Evolutionary conservation across 1,140 invertebrate species (phyloP), one percentile per base, ranked within the genome.

Genomic region (Sinonovacula constricta): DNA sequence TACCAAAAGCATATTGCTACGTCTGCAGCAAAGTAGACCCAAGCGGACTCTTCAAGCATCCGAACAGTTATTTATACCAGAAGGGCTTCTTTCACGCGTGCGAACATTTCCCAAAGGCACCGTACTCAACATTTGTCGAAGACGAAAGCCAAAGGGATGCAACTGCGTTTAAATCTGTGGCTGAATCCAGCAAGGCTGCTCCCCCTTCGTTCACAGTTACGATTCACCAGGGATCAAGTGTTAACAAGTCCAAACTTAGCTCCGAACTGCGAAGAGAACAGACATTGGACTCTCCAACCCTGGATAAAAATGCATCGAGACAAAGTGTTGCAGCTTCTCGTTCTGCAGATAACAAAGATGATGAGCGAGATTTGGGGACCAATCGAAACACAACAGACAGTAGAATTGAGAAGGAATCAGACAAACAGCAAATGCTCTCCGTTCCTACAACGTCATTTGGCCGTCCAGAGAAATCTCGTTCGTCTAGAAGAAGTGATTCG

Each of bases 51-150:
- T 66, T 72, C 24, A 30, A 57, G 2, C 60, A 68, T 26, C 65
- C 56, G 18, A 78, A 78, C 65, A 57, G 63, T 39, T 26, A 78
- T 60, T 30, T 78, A 5, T 78, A 31, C 30, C 54, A 31, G 34
- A 60, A 69, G 34, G 75, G 75, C 0, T 78, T 69, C 26, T 62
- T 78, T 14, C 54, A 68, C 24, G 51, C 54, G 5, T 78, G 75
- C 60, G 75, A 78, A 39, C 75, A 78, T 49, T 63, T 69, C n/a
- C 66, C 67, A 2, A 39, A 78, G 31, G 75, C 66, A 10, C 75
- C 75, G 2, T 39, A 60, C 18, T 30, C 65, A 26, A 78, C 75
- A 30, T 78, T 78, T 63, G 75, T 78, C 3, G 24, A 34, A n/a
- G 72, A 76, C 14, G 62, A 76, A 18, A 45, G 39, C 3, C 22